Evolutionary conservation across 2,113 vertebrate species (phyloP).

Genomic region (Pica pica): DNA sequence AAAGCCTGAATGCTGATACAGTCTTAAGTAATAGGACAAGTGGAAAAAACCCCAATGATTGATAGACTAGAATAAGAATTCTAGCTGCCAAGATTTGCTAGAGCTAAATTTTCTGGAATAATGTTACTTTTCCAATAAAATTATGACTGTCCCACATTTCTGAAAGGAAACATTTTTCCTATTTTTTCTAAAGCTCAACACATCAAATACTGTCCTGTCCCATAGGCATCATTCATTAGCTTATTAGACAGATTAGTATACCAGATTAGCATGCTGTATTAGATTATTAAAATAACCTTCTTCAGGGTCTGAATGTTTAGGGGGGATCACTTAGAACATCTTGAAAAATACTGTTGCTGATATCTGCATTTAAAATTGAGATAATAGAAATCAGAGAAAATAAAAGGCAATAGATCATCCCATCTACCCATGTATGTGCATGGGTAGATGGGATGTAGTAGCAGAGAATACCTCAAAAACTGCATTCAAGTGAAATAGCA

Average conservation of each 20-base stretch:
- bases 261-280: not conserved
- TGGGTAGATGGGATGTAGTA: not conserved
- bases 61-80: not conserved
- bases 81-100: not conserved
- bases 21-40: not conserved
- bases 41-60: rapidly evolving
- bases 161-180: not conserved
- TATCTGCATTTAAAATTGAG: not conserved
- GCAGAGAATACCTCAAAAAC: not conserved
- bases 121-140: not conserved
- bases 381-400: not conserved
- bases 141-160: not conserved
- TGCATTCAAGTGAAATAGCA: not conserved
- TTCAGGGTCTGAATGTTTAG: not conserved
- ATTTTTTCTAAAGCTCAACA: not conserved
- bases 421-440: not conserved
- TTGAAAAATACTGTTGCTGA: not conserved
- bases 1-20: not conserved
- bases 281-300: not conserved
- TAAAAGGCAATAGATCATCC: not conserved
- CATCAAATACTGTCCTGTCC: not conserved
- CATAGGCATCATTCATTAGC: not conserved
- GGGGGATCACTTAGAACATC: not conserved
- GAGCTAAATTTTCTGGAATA: not conserved
- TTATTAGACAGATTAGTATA: not conserved